Conservation (phyloP, 2,113 vertebrate species). For the Psammodynastes pulverulentus region DNA sequence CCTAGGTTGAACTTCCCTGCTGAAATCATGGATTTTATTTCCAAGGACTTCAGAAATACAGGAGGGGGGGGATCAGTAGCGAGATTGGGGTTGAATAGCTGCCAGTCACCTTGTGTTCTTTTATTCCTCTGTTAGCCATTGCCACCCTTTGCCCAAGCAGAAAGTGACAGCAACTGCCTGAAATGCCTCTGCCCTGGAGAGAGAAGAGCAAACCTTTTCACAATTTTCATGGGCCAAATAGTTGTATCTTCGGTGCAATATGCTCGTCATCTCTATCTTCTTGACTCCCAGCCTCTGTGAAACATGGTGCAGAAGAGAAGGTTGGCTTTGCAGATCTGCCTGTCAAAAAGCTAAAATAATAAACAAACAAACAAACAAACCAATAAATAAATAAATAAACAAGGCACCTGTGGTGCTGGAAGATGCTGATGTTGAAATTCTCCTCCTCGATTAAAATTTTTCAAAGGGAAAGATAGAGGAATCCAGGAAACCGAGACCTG, state of each 20-base stretch:
- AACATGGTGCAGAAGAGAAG: neutral
- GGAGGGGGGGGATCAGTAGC: neutral
- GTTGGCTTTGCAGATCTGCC: constrained; percentile 1
- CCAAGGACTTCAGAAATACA: neutral
- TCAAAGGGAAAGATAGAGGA: neutral
- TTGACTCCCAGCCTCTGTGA: neutral
- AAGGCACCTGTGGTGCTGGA: neutral
- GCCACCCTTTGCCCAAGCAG: neutral
- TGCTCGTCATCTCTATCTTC: neutral
- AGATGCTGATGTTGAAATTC: constrained; percentile 21
- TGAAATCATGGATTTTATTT: neutral
- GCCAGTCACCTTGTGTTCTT: too few relatives aligned
- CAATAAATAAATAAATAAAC: neutral
- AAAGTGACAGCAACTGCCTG: constrained; percentile 17
- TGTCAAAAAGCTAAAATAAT: neutral
- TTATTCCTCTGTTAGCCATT: neutral
- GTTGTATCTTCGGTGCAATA: constrained; percentile 1
- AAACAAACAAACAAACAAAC: neutral
- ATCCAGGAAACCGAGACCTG: neutral
- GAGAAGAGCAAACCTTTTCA: constrained; percentile 25
- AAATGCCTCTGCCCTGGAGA: constrained; percentile 39
- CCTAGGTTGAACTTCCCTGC: neutral
- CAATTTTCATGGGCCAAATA: neutral
- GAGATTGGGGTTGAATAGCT: neutral
- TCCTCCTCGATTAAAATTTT: neutral